Conservation (phyloP, 2,113 vertebrate species). For the Siniperca chuatsi region DNA sequence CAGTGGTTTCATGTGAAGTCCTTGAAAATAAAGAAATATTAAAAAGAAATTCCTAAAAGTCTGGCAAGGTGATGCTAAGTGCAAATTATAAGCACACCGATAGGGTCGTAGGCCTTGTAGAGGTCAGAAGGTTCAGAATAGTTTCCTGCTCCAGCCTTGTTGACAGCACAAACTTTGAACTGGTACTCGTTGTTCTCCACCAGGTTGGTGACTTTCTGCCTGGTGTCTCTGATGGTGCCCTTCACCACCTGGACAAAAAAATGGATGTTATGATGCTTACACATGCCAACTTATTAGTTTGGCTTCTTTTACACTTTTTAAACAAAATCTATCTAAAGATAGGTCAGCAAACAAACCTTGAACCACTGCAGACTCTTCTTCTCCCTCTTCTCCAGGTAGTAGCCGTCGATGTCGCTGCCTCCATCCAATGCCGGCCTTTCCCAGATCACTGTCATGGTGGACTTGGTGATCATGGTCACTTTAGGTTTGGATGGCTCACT, state of each 20-base stretch:
- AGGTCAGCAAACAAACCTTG: conserved; percentile 79
- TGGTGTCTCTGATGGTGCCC: conserved; percentile 95
- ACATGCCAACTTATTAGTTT: background rate
- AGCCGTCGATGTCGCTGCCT: conserved; percentile 95
- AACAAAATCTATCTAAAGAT: background rate
- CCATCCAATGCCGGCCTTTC: conserved; percentile 92
- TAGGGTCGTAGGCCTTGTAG: conserved; percentile 93
- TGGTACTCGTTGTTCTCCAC: conserved; percentile 93
- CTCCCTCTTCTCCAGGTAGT: conserved; percentile 96
- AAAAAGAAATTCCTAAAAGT: background rate
- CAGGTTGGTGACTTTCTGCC: conserved; percentile 93
- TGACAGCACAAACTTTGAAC: conserved; percentile 94
- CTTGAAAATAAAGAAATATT: background rate
- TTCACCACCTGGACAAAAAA: conserved; percentile 86
- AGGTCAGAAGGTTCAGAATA: conserved; percentile 95
- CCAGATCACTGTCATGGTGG: conserved; percentile 96
- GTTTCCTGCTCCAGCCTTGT: conserved; percentile 94
- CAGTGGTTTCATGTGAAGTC: background rate
- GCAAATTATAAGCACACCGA: conserved; percentile 85
- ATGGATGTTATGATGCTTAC: background rate
- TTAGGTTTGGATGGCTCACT: conserved; percentile 93
- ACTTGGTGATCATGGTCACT: conserved; percentile 93
- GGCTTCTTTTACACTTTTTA: background rate
- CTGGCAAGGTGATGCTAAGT: background rate
- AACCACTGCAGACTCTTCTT: conserved; percentile 98